Evolutionary conservation across 2,797 vertebrate species (phyloP).

Genomic region (Phyllotis vaccarum): DNA sequence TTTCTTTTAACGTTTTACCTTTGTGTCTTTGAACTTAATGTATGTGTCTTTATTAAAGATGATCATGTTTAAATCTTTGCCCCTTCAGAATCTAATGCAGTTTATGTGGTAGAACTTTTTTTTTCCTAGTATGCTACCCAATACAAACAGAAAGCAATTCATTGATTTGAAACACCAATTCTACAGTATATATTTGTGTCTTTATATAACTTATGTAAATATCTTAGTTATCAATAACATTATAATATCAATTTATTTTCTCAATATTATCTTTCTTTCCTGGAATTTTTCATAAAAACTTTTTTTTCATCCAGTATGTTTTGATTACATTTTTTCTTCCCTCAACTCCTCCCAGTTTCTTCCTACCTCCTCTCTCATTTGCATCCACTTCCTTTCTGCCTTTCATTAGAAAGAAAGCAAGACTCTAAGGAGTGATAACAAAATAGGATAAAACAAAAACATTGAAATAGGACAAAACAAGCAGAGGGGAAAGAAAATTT

Average conservation of each 20-base stretch:
- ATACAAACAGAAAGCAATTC: background rate
- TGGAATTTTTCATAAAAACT: background rate
- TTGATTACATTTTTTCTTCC: background rate
- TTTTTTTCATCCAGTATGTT: background rate
- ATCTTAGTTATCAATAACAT: background rate
- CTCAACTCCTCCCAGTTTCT: too few species aligned
- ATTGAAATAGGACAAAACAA: background rate
- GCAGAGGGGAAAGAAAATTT: background rate
- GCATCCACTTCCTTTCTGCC: background rate
- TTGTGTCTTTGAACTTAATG: constrained; percentile 9
- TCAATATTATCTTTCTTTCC: background rate
- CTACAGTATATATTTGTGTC: background rate
- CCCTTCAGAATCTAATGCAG: background rate
- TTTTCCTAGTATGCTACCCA: background rate
- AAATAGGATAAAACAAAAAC: background rate
- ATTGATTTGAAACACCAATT: background rate
- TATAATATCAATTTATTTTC: background rate
- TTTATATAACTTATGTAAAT: background rate
- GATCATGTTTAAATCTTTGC: background rate
- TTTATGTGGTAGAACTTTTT: background rate
- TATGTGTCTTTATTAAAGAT: background rate
- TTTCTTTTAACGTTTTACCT: background rate
- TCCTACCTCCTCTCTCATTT: background rate
- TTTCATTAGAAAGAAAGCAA: background rate
- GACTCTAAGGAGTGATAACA: background rate